Evolutionary conservation across 1,140 invertebrate genomes (phyloP).

Genomic region (roundworm (Caenorhabditis elegans)): DNA sequence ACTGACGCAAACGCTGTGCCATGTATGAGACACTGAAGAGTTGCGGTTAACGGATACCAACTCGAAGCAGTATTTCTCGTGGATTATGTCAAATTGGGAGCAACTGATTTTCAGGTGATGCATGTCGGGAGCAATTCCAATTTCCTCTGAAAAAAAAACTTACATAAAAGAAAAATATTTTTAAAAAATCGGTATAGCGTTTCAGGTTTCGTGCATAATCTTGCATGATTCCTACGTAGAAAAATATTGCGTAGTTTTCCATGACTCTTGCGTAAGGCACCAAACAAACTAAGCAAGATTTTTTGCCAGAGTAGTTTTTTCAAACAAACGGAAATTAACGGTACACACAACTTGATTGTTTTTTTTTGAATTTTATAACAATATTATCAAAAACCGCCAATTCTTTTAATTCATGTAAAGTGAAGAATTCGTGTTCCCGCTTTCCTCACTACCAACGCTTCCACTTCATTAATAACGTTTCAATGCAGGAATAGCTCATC

Average conservation of each 20-base stretch:
- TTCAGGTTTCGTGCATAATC: background rate
- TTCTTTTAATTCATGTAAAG: background rate
- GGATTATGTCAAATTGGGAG: constrained; percentile 43
- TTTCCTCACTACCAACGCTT: too few species aligned
- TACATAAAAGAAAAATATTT: background rate
- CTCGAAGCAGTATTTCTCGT: constrained; percentile 42
- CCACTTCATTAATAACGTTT: constrained; percentile 1
- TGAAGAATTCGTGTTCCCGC: too few species aligned
- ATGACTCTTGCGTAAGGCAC: too few species aligned
- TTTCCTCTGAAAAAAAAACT: background rate
- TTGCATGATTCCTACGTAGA: background rate
- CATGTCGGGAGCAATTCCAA: constrained; percentile 3
- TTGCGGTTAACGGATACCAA: constrained; percentile 38
- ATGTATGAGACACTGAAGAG: constrained; percentile 22
- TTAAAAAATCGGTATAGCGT: background rate
- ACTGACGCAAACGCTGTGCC: constrained; percentile 38
- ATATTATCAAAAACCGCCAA: background rate
- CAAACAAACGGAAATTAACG: too few species aligned
- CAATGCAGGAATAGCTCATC: background rate
- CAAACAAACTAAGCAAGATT: too few species aligned
- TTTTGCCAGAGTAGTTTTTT: too few species aligned
- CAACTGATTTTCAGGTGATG: constrained; percentile 28
- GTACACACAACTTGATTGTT: too few species aligned
- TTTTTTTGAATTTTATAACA: too few species aligned
- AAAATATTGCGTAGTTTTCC: too few species aligned